Conservation (phyloP, 2,888 invertebrate species). For the Ischnus inquisitorius region DNA sequence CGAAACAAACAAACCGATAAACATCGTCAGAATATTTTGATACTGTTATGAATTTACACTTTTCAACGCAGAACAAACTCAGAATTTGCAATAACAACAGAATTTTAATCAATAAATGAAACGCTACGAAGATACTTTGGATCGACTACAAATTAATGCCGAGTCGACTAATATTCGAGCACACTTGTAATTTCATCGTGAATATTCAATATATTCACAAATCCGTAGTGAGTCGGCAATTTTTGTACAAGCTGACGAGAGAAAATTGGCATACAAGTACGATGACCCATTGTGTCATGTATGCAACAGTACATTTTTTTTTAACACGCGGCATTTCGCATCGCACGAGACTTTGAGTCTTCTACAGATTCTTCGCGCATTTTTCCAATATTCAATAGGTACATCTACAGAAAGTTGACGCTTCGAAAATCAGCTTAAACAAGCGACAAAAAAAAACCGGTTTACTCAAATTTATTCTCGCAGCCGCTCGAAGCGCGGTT, state of each 20-base stretch:
- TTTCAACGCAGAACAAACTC: neutral
- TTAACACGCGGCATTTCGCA: neutral
- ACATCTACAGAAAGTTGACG: conserved; percentile 16
- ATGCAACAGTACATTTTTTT: neutral
- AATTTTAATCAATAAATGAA: neutral
- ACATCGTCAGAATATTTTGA: neutral
- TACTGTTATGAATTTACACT: neutral
- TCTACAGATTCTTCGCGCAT: neutral
- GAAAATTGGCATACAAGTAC: neutral
- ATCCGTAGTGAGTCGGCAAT: neutral
- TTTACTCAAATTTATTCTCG: conserved; percentile 47
- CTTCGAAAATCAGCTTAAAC: neutral
- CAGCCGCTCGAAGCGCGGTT: neutral
- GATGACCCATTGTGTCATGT: conserved; percentile 1
- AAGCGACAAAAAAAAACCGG: conserved; percentile 33
- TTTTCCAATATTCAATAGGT: neutral
- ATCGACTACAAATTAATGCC: neutral
- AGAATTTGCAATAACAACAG: neutral
- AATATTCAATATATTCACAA: conserved; percentile 6
- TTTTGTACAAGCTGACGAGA: conserved; percentile 19
- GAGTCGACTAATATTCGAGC: conserved; percentile 7
- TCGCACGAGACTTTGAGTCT: neutral
- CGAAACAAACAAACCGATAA: neutral
- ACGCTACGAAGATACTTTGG: neutral
- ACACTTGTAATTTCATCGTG: neutral